A percentile compares a stretch with the other conserved stretches of the same genome.
Conservation (phyloP, 1,140 invertebrate species). For the Caenorhabditis briggsae region DNA sequence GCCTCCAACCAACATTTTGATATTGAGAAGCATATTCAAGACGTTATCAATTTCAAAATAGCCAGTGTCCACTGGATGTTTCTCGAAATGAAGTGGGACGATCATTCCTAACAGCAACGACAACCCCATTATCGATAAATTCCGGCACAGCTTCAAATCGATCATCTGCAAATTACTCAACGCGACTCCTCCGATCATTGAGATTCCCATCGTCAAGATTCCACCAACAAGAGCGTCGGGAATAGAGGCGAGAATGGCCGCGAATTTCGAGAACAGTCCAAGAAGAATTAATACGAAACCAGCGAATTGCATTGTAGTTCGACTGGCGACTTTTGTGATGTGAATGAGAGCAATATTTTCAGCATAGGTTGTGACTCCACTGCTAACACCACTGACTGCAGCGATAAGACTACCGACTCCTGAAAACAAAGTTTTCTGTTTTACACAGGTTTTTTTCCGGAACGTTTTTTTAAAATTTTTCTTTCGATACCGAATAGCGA, state of each 20-base stretch:
- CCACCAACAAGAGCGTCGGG: slow-evolving; percentile 63
- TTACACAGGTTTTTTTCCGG: too few relatives aligned
- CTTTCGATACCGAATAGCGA: too few relatives aligned
- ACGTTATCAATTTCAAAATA: slow-evolving; percentile 73
- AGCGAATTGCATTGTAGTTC: slow-evolving; percentile 64
- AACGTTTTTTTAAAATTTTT: too few relatives aligned
- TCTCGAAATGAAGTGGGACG: slow-evolving; percentile 61
- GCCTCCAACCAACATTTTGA: slow-evolving; percentile 79
- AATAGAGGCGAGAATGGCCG: slow-evolving; percentile 61
- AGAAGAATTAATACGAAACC: slow-evolving; percentile 59
- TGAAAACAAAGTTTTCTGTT: too few relatives aligned
- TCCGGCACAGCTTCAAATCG: slow-evolving; percentile 61
- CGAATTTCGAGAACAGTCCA: slow-evolving; percentile 64
- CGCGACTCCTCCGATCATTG: slow-evolving; percentile 64
- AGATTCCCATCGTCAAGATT: slow-evolving; percentile 62
- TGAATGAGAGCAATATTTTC: slow-evolving; percentile 62
- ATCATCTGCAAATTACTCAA: slow-evolving; percentile 58
- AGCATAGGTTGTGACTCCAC: slow-evolving; percentile 58
- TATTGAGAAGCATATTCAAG: slow-evolving; percentile 78
- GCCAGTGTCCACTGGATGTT: slow-evolving; percentile 57
- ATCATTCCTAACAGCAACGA: slow-evolving; percentile 60
- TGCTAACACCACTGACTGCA: slow-evolving; percentile 49
- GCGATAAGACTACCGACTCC: slow-evolving; percentile 58
- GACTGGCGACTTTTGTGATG: slow-evolving; percentile 63
- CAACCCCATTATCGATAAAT: slow-evolving; percentile 62